Conservation (phyloP, 92 coral and sea anemone species). For the Umimayanthus kanabou region DNA sequence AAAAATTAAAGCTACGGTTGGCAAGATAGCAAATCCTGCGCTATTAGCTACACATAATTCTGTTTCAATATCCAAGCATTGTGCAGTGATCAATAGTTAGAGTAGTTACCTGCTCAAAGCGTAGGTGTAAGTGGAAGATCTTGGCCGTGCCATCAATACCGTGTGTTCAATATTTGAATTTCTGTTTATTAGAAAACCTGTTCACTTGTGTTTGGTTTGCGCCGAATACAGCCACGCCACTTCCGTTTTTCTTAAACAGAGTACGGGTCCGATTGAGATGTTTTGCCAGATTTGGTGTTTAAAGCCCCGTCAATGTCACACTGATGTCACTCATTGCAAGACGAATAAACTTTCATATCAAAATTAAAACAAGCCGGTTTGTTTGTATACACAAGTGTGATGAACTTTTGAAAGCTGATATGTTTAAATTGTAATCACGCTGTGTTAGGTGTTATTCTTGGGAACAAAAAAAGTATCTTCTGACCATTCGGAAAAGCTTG, state of each 20-base stretch:
- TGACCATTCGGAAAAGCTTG: not conserved
- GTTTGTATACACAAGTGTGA: not conserved
- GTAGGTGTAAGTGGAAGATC: constrained; percentile 14
- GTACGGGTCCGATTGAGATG: not conserved
- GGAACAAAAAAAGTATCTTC: not conserved
- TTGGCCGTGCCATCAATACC: constrained; percentile 17
- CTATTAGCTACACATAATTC: not conserved
- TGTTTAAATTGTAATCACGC: constrained; percentile 13
- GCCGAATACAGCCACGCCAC: constrained; percentile 1
- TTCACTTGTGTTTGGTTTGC: constrained; percentile 4
- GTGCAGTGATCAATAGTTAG: not conserved
- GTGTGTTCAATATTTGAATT: not conserved
- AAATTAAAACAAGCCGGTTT: constrained; percentile 13
- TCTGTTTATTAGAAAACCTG: constrained; percentile 5
- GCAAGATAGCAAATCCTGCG: not conserved
- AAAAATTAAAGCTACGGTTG: not conserved
- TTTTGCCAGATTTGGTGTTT: constrained; percentile 18
- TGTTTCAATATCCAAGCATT: not conserved
- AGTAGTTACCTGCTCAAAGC: constrained; percentile 11
- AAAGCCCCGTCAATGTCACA: not conserved
- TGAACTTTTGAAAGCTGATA: constrained; percentile 12
- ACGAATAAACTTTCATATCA: constrained; percentile 8
- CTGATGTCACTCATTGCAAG: constrained; percentile 1
- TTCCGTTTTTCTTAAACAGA: constrained; percentile 32
- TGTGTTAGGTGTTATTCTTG: not conserved